Percentiles rank a stretch among this genome's conserved stretches.
Evolutionary conservation across 2,113 vertebrate genomes (phyloP).

Genomic region (Rhinopomastus cyanomelas): DNA sequence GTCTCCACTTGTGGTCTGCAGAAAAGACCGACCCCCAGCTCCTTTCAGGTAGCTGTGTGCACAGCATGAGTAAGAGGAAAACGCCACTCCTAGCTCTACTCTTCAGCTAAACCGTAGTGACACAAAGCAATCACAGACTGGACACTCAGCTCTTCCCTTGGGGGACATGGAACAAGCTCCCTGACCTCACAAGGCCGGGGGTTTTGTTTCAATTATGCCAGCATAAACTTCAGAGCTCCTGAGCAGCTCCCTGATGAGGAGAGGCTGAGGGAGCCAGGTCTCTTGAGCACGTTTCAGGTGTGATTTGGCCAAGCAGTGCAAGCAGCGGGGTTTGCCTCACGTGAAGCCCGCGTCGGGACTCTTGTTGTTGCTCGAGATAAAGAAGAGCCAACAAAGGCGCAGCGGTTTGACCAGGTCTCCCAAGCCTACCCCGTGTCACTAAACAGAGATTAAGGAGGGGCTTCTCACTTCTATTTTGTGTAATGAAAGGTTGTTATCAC

Average conservation of each 20-base stretch:
- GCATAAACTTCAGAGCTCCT: not conserved
- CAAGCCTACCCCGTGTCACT: not conserved
- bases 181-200: not conserved
- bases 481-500: not conserved
- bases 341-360: not conserved
- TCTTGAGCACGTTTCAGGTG: too few species aligned
- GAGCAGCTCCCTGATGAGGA: too few species aligned
- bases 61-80: not conserved
- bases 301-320: too few species aligned
- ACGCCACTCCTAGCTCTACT: not conserved
- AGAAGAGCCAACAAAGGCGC: rapidly evolving
- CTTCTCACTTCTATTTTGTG: not conserved
- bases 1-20: too few species aligned
- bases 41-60: too few species aligned
- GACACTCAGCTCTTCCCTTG: not conserved
- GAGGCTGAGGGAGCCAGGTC: too few species aligned
- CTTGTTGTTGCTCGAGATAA: not conserved
- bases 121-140: not conserved
- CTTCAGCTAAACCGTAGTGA: not conserved
- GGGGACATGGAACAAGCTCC: rapidly evolving
- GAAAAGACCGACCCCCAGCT: too few species aligned
- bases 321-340: not conserved
- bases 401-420: not conserved
- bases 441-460: not conserved
- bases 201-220: not conserved